Base-by-base conservation (phyloP, 2,113 vertebrate species). In the Centropus unirufus region DNA sequence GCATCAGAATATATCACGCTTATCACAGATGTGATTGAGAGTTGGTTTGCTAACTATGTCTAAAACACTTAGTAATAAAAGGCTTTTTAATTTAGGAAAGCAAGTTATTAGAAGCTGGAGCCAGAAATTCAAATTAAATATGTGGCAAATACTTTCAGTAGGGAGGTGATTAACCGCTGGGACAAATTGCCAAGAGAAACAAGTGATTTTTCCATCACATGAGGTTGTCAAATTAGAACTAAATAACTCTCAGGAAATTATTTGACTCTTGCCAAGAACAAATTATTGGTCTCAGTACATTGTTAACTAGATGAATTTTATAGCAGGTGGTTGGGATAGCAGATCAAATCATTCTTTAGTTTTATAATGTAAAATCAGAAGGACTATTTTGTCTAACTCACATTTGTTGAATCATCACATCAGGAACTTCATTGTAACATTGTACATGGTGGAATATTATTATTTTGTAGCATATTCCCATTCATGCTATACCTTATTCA, bases 121-220 rank as follows among this genome's bases (percentile, higher is more conserved):
- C 95, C 91, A 96, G 73, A 97, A 94, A 95, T 97, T 97, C 89
- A 87, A 92, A 95, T 95, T 93, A 95, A 96, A 75, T 96, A 84
- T 78, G 80, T 94, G 77, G 89, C 94, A 94, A 87, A 97, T 90
- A 89, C 91, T 95, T 96, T 91, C 86, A 92, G 83, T 64, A 61
- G 80, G 81, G 86, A 97, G 92, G 87, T 96, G 94, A 96, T 95
- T 97, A 97, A 94, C 92, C 29, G 5, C 86, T 93, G 94, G 90
- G 96, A 96, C 68, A 97, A 95, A 95, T 89, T 97, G 96, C 96
- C 96, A 97, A 97, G 94, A 96, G 96, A 96, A 96, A 94, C 92
- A 95, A 95, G 89, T 86, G 89, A 94, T 97, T 95, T 97, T 96
- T 97, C 89, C 86, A 90, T 93, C 95, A 93, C 94, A 95, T 92